These are phyloP conservation scores for Euclidia mi DNA, from an alignment of 2,888 invertebrate species.

Conservation along the genomic window DNA sequence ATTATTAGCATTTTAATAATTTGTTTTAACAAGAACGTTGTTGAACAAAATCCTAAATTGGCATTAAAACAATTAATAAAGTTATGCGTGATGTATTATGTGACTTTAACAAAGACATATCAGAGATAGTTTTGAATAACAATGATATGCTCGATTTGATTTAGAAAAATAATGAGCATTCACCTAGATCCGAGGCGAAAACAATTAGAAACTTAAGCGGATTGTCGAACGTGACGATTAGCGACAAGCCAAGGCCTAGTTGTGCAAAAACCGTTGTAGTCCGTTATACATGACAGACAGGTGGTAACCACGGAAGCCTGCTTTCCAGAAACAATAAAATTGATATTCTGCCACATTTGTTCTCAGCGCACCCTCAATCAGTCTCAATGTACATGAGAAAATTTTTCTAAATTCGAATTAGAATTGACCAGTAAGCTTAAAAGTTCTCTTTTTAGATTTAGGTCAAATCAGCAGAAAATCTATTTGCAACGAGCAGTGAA, in stretches of 20 bases:
- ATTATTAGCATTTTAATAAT: conserved; percentile 14
- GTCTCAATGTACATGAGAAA: conserved; percentile 66
- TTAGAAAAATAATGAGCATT: conserved; percentile 46
- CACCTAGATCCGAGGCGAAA: conserved; percentile 55
- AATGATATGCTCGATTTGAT: conserved; percentile 33
- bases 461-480: background rate
- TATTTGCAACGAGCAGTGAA: background rate
- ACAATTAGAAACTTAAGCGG: conserved; percentile 70
- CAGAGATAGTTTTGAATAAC: conserved; percentile 15
- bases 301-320: conserved; percentile 65
- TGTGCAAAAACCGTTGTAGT: conserved; percentile 81
- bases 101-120: conserved; percentile 20
- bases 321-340: conserved; percentile 78
- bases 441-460: background rate
- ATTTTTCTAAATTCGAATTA: conserved; percentile 1
- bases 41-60: background rate
- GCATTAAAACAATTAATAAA: no score
- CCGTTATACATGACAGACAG: conserved; percentile 75
- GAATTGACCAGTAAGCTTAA: background rate
- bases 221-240: conserved; percentile 69
- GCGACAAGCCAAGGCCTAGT: conserved; percentile 73
- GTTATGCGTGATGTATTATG: no score
- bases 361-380: conserved; percentile 74
- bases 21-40: conserved; percentile 4
- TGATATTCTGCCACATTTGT: conserved; percentile 77